A percentile compares a stretch with the other conserved stretches of the same genome.
phyloP scores from a whole-genome alignment of 2,888 invertebrate genomes.

The Drosophila algonquin region DNA sequence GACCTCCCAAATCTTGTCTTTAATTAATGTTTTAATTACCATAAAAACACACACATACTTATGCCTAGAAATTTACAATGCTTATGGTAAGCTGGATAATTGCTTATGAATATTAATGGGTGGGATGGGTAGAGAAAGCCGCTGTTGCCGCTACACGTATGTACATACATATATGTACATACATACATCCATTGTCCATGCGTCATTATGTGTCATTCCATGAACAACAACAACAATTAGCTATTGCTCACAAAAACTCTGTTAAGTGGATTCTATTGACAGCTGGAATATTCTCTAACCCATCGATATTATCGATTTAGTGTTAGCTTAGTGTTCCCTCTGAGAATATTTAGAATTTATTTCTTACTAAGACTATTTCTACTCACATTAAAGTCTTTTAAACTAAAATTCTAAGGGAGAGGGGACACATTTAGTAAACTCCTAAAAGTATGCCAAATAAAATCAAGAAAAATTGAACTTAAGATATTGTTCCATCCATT shows the following conservation, averaged over 20 bases:
- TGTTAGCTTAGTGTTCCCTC: background rate
- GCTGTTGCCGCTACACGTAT: slow-evolving; percentile 10
- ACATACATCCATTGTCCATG: slow-evolving; percentile 25
- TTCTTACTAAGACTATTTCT: background rate
- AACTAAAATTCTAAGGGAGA: background rate
- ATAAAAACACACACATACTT: slow-evolving; percentile 15
- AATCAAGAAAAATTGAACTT: background rate
- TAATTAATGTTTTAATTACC: slow-evolving; percentile 54
- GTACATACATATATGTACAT: background rate
- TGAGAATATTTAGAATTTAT: background rate
- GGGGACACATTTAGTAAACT: background rate
- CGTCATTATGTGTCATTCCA: slow-evolving; percentile 65
- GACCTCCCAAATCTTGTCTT: background rate
- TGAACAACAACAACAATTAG: slow-evolving; percentile 23
- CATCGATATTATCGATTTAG: background rate
- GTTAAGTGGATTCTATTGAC: slow-evolving; percentile 2
- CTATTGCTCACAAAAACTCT: slow-evolving; percentile 2
- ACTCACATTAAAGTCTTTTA: background rate
- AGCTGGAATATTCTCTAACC: slow-evolving; percentile 7
- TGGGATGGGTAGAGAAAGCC: slow-evolving; percentile 48
- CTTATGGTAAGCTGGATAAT: slow-evolving; percentile 44
- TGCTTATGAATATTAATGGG: slow-evolving; percentile 71
- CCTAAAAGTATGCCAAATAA: slow-evolving; percentile 26
- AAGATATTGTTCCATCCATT: background rate
- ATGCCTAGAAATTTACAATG: slow-evolving; percentile 7